phyloP scores from a whole-genome alignment of 2,888 invertebrate genomes.

The Acleris cristana region DNA sequence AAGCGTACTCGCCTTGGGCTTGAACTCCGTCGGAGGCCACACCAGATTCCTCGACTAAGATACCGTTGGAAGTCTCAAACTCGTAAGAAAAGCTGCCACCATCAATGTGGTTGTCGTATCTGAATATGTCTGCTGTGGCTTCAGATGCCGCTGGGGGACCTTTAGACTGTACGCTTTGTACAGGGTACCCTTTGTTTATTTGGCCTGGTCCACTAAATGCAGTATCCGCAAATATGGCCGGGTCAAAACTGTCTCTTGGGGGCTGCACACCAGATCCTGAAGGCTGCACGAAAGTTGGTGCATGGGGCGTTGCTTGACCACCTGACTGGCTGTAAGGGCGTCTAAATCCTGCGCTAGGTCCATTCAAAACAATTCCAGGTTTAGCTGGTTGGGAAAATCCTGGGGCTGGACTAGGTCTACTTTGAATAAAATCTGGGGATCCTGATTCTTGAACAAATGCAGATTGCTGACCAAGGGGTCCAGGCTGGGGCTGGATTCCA shows the following conservation, averaged over 20 bases:
- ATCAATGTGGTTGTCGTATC: constrained; percentile 70
- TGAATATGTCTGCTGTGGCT: constrained; percentile 67
- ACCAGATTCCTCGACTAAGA: constrained; percentile 75
- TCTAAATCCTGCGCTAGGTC: constrained; percentile 28
- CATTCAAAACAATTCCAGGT: constrained; percentile 18
- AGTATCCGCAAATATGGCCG: constrained; percentile 2
- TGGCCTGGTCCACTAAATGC: constrained; percentile 39
- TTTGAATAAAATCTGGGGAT: constrained; percentile 32
- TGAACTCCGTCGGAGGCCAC: constrained; percentile 73
- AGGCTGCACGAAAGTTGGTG: not conserved
- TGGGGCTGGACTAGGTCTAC: not conserved
- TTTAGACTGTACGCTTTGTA: constrained; percentile 55
- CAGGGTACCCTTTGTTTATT: constrained; percentile 40
- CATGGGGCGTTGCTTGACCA: constrained; percentile 28
- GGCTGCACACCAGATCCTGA: constrained; percentile 5
- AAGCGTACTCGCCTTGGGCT: constrained; percentile 73
- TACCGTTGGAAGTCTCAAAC: constrained; percentile 77
- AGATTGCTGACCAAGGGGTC: constrained; percentile 17
- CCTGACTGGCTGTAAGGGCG: constrained; percentile 32
- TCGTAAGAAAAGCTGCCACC: constrained; percentile 71
- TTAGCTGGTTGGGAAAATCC: constrained; percentile 22
- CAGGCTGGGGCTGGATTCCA: constrained; percentile 30
- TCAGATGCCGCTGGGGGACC: constrained; percentile 69
- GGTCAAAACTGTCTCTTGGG: constrained; percentile 8
- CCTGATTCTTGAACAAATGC: constrained; percentile 35